These are phyloP conservation scores for Ceyx margarethae DNA, from an alignment of 2,113 vertebrate species.

Conservation along the genomic window DNA sequence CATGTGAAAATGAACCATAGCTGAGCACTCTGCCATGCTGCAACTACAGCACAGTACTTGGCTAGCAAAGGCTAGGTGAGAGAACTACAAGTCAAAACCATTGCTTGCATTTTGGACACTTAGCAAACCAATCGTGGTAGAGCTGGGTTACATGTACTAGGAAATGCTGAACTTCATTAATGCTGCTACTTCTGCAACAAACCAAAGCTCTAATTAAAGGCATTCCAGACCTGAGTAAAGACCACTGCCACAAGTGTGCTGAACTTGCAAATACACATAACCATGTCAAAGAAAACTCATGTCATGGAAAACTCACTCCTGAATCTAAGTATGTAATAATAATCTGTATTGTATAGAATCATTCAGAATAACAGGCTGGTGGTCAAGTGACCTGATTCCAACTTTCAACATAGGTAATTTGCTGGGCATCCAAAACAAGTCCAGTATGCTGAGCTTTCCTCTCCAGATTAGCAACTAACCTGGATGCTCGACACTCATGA, in stretches of 20 bases:
- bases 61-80: background rate
- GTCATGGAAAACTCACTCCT: background rate
- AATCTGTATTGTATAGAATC: background rate
- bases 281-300: background rate
- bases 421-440: background rate
- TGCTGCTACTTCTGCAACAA: background rate
- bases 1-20: background rate
- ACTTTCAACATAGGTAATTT: background rate
- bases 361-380: background rate
- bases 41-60: background rate
- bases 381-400: background rate
- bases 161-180: slow-evolving; percentile 14
- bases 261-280: background rate
- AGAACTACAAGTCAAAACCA: slow-evolving; percentile 6
- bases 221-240: background rate
- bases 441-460: background rate
- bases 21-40: background rate
- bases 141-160: slow-evolving; percentile 6
- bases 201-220: background rate
- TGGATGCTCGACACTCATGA: background rate
- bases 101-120: slow-evolving; percentile 26
- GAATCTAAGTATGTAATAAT: background rate
- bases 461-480: background rate
- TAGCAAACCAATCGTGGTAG: background rate
- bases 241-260: background rate